A percentile compares a stretch with the other conserved stretches of the same genome.
Conservation (phyloP, 1,140 invertebrate species). For the Elymnias hypermnestra region DNA sequence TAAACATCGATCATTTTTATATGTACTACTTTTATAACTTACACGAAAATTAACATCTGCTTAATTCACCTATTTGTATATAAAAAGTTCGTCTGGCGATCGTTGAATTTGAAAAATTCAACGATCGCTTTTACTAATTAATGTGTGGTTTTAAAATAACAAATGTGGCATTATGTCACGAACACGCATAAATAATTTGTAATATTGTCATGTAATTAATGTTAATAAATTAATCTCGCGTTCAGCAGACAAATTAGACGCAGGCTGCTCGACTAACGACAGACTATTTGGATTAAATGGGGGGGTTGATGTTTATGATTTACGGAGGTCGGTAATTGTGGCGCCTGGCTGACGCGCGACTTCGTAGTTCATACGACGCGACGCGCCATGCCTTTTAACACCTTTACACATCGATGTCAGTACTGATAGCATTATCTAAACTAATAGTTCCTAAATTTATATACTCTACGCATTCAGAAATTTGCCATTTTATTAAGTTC, state of each 20-base stretch:
- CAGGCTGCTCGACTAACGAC: slow-evolving; percentile 72
- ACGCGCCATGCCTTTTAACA: slow-evolving; percentile 12
- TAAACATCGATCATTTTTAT: too few relatives aligned
- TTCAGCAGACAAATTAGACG: slow-evolving; percentile 73
- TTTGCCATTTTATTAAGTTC: too few relatives aligned
- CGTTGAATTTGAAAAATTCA: too few relatives aligned
- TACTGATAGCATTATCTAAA: too few relatives aligned
- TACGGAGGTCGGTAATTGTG: slow-evolving; percentile 68
- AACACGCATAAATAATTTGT: slow-evolving; percentile 24
- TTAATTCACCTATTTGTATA: too few relatives aligned
- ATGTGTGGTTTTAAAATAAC: slow-evolving; percentile 8
- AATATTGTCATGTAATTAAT: slow-evolving; percentile 69
- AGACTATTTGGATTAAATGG: slow-evolving; percentile 75
- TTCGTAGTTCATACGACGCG: slow-evolving; percentile 15
- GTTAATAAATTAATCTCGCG: slow-evolving; percentile 72
- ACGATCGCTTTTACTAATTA: too few relatives aligned
- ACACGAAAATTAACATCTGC: too few relatives aligned
- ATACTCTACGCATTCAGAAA: too few relatives aligned
- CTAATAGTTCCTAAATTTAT: too few relatives aligned
- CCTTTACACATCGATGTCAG: slow-evolving; percentile 3
- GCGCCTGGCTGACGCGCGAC: slow-evolving; percentile 60
- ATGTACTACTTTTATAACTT: too few relatives aligned
- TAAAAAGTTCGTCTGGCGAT: too few relatives aligned
- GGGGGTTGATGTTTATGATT: slow-evolving; percentile 74
- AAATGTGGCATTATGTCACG: slow-evolving; percentile 15